Evolutionary conservation across 2,113 vertebrate genomes (phyloP).

Genomic region (Pica pica): DNA sequence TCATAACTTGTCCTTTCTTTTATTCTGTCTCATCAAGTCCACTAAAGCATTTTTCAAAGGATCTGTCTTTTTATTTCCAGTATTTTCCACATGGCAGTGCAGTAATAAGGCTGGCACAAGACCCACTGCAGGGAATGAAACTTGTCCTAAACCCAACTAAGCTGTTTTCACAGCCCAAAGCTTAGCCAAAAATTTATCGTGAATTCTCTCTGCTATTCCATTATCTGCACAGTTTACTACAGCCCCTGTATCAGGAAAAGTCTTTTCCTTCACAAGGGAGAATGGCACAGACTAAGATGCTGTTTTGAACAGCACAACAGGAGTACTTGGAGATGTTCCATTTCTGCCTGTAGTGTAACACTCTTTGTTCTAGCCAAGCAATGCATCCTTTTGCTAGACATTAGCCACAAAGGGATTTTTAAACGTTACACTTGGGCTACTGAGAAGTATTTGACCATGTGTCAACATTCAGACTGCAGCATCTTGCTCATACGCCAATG

Average conservation of each 20-base stretch:
- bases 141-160: background rate
- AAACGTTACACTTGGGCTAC: background rate
- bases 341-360: background rate
- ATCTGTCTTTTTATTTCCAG: background rate
- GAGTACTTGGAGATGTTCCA: background rate
- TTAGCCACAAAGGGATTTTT: background rate
- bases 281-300: background rate
- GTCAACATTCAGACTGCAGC: background rate
- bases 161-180: background rate
- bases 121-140: background rate
- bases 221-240: background rate
- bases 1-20: conserved; percentile 8
- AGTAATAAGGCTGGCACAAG: background rate
- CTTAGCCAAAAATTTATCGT: background rate
- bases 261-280: background rate
- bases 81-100: background rate
- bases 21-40: conserved; percentile 1
- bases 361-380: background rate
- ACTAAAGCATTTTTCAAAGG: conserved; percentile 22
- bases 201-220: background rate
- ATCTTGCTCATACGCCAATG: background rate
- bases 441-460: background rate
- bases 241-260: background rate
- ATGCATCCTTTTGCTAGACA: background rate
- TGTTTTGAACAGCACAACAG: background rate